A percentile compares a stretch with the other conserved stretches of the same genome.
Evolutionary conservation across 2,113 vertebrate genomes (phyloP).

Genomic region (Aspidoscelis tigris): DNA sequence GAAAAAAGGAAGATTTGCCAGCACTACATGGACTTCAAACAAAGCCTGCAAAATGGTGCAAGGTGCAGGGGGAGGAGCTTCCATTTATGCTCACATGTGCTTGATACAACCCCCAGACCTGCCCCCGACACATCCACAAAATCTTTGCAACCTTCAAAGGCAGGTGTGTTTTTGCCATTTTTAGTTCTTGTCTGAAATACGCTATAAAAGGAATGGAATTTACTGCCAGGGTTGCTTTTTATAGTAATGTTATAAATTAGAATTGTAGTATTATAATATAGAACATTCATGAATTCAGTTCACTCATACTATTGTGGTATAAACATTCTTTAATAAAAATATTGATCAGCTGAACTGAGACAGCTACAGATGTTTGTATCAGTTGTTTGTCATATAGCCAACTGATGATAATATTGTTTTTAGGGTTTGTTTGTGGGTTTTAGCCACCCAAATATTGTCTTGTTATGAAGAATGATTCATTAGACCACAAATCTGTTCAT

Average conservation of each 20-base stretch:
- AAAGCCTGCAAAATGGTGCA: too few relatives aligned
- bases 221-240: neutral
- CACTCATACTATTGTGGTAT: neutral
- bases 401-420: neutral
- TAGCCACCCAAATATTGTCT: neutral
- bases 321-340: neutral
- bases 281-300: neutral
- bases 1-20: too few relatives aligned
- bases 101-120: too few relatives aligned
- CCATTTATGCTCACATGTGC: too few relatives aligned
- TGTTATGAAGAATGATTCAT: fast-evolving
- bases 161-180: neutral
- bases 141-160: too few relatives aligned
- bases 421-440: fast-evolving
- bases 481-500: neutral
- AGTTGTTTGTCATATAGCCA: neutral
- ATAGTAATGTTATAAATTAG: neutral
- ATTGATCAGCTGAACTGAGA: neutral
- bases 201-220: neutral
- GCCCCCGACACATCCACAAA: too few relatives aligned
- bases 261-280: neutral
- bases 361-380: conserved; percentile 12
- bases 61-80: too few relatives aligned
- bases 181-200: neutral
- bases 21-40: too few relatives aligned